Conservation (phyloP, 2,113 vertebrate species). For the Callopanchax toddi region DNA sequence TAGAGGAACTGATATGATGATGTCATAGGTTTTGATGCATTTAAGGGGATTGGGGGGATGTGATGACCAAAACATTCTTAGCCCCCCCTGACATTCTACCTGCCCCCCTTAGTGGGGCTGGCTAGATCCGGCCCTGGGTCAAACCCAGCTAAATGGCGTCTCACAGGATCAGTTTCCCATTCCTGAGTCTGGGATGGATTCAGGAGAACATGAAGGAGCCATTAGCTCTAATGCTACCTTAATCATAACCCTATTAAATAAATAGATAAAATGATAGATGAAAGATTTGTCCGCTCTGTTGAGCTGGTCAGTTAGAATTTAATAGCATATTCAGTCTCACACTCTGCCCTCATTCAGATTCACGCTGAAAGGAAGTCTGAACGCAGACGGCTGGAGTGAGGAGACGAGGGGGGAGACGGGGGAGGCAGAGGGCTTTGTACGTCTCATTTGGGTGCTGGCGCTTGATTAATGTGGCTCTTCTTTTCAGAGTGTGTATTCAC, state of each 20-base stretch:
- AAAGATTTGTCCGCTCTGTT: not conserved
- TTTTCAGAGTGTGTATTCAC: slow-evolving; percentile 17
- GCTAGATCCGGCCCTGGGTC: no score
- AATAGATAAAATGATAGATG: slow-evolving; percentile 3
- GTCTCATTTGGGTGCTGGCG: slow-evolving; percentile 26
- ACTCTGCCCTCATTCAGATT: slow-evolving; percentile 2
- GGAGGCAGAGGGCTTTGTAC: slow-evolving; percentile 15
- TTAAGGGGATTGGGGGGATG: no score
- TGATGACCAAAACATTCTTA: no score
- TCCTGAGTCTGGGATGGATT: no score
- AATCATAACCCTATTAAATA: slow-evolving; percentile 1
- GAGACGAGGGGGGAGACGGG: not conserved
- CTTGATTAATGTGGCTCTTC: slow-evolving; percentile 57
- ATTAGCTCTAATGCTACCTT: not conserved
- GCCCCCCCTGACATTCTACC: no score
- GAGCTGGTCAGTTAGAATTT: slow-evolving; percentile 16
- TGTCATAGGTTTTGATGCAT: no score
- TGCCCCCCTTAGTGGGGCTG: no score
- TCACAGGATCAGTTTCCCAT: no score
- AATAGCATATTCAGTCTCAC: not conserved
- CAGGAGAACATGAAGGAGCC: not conserved
- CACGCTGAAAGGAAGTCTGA: not conserved
- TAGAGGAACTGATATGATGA: no score
- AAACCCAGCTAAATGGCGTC: no score
- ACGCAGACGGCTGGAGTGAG: not conserved